Base-by-base conservation (phyloP, 2,888 invertebrate species). In the Eupithecia dodoneata region DNA sequence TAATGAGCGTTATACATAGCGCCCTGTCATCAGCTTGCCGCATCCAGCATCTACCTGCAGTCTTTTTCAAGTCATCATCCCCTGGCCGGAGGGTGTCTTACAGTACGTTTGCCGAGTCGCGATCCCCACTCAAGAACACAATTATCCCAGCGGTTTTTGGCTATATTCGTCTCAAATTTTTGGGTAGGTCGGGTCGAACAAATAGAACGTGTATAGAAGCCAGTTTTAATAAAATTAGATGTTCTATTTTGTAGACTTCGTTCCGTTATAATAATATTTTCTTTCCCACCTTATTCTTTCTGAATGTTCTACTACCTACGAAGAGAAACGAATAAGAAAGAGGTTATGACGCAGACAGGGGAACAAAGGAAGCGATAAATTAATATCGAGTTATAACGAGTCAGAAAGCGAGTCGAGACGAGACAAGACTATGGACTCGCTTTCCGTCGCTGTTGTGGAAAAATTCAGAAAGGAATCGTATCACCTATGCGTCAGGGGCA, bases 311-410 rank as follows among this genome's bases (percentile, higher is more conserved):
- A 12, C 12, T 41, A 45, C n/a, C n/a, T 47, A 70, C 18, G 3
- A 3, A 70, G 70, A 49, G 18, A 70, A 49, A 47, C 70, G 47
- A 70, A 6, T 70, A 47, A 47, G 45, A 70, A 30, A 49, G 47
- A 12, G 30, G 47, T 70, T 70, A 70, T 74, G 77, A 77, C 45
- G 77, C 74, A 75, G 77, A 80, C 81, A 81, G 78, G 79, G 80
- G 77, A 85, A 86, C 85, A 83, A 83, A 81, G 84, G 81, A 75
- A 80, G 84, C 85, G 83, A 87, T 88, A 87, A 88, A 88, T 88
- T 88, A 87, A 87, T 89, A 87, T 85, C 85, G 84, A 82, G 83
- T 81, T 84, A 83, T 88, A 88, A 87, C 87, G 86, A 87, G 86
- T 83, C 75, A 47, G 44, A 12, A 74, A 74, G 78, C 80, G 75